Percentiles rank a stretch among this genome's conserved stretches.
Conservation (phyloP, 2,888 invertebrate species). For the Euproctis similis region DNA sequence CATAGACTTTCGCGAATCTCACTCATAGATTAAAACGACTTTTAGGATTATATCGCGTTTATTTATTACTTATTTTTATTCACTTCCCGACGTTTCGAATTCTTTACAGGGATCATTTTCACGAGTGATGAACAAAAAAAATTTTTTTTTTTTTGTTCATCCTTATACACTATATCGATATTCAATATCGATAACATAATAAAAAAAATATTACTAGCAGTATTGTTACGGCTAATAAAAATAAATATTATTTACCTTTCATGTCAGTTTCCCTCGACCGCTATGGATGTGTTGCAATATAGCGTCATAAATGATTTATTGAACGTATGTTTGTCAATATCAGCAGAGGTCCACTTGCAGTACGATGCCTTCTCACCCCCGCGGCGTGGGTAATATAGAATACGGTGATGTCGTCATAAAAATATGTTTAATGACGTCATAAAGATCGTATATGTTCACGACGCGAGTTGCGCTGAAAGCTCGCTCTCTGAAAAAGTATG, state of each 20-base stretch:
- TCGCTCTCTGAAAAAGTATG: constrained; percentile 41
- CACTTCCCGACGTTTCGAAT: too few relatives aligned
- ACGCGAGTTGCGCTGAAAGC: constrained; percentile 49
- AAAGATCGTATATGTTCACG: constrained; percentile 65
- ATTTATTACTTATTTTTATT: too few relatives aligned
- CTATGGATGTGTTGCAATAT: constrained; percentile 36
- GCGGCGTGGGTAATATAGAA: constrained; percentile 56
- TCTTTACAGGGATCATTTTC: too few relatives aligned
- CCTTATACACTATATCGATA: too few relatives aligned
- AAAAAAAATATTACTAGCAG: neutral
- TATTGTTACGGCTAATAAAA: constrained; percentile 20
- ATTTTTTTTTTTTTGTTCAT: too few relatives aligned
- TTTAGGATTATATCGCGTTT: too few relatives aligned
- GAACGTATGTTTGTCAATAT: constrained; percentile 54
- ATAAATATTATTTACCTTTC: constrained; percentile 34
- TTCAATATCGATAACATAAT: neutral
- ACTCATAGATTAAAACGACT: too few relatives aligned
- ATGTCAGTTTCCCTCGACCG: constrained; percentile 32
- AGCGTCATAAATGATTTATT: constrained; percentile 47
- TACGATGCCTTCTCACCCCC: constrained; percentile 42
- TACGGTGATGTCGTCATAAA: constrained; percentile 68
- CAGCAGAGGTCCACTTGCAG: constrained; percentile 50
- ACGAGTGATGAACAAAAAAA: too few relatives aligned
- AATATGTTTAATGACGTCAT: constrained; percentile 73
- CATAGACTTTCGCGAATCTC: too few relatives aligned